Evolutionary conservation across 2,113 vertebrate species (phyloP).

Genomic region (Coregonus clupeaformis): DNA sequence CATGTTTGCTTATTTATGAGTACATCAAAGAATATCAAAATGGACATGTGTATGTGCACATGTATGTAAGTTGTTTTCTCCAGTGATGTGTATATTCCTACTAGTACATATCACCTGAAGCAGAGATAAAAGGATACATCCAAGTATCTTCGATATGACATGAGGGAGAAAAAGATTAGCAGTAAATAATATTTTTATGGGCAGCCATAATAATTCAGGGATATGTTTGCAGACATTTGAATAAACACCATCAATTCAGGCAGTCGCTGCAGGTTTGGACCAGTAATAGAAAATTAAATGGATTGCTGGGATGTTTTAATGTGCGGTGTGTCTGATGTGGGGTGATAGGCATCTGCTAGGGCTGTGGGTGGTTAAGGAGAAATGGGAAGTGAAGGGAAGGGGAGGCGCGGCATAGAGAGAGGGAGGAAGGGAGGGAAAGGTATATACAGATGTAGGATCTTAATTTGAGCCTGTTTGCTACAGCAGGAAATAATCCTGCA

Average conservation of each 20-base stretch:
- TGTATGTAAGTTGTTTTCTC: not conserved
- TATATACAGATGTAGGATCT: no score
- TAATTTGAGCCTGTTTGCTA: no score
- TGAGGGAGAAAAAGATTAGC: slow-evolving; percentile 36
- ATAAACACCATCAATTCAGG: slow-evolving; percentile 53
- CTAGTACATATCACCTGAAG: slow-evolving; percentile 18
- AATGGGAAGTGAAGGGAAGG: no score
- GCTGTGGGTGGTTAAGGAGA: not conserved
- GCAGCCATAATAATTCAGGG: slow-evolving; percentile 38
- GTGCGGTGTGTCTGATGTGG: slow-evolving; percentile 12
- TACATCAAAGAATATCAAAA: not conserved
- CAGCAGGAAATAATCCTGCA: no score
- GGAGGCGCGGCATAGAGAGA: no score
- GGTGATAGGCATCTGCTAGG: slow-evolving; percentile 21
- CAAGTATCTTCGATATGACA: slow-evolving; percentile 25
- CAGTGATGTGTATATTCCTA: not conserved
- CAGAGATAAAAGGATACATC: slow-evolving; percentile 26
- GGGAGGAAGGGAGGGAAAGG: no score
- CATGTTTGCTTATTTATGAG: not conserved
- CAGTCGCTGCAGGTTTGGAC: slow-evolving; percentile 17
- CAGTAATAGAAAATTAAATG: slow-evolving; percentile 44
- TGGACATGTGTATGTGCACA: not conserved
- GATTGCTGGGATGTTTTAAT: slow-evolving; percentile 38
- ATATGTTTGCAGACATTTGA: slow-evolving; percentile 43
- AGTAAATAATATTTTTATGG: slow-evolving; percentile 53